Evolutionary conservation across 1,140 invertebrate species (phyloP), one percentile per base, ranked within the genome.

Genomic region (Panagrolaimus sp.): DNA sequence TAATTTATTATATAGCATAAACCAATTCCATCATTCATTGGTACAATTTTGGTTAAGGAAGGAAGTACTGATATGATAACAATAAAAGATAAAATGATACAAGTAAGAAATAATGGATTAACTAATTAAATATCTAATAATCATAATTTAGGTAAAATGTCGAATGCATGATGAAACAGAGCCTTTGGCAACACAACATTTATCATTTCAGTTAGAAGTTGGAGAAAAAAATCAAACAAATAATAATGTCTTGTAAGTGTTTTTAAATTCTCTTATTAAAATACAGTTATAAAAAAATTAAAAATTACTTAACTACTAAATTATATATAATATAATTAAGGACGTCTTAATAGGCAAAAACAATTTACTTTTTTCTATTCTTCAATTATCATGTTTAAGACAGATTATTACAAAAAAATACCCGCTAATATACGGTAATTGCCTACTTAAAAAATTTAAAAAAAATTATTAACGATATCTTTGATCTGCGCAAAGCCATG

Each of bases 51-150:
- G 1, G 51, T 57, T 11, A 57, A 57, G 8, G 51, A 57, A 16
- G 51, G 51, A 13, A n/a, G 13, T 57, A 57, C 51, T 11, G 51
- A 57, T 20, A 57, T 57, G 51, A 57, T 57, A 25, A 57, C 51
- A 1, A 27, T 57, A 20, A 57, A 57, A 57, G 51, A 57, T 27
- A 57, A 57, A 57, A 57, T 57, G 51, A 57, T 57, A n/a, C 51
- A 57, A 57, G 51, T 57, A 57, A 57, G 51, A 57, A 13, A 25
- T n/a, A 25, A 25, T 57, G 27, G 20, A 38, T 38, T 38, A 38
- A 38, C 7, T 7, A 38, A 38, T 38, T 38, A 38, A 38, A 38
- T 38, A 38, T 38, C 31, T 38, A 38, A 38, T 4, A 38, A 38
- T 7, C 2, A 38, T 38, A 38, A 38, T 57, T 25, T 57, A 57